Evolutionary conservation across 37 sponge, comb jelly and placozoan genomes (phyloP).

Genomic region (Tethya wilhelma): DNA sequence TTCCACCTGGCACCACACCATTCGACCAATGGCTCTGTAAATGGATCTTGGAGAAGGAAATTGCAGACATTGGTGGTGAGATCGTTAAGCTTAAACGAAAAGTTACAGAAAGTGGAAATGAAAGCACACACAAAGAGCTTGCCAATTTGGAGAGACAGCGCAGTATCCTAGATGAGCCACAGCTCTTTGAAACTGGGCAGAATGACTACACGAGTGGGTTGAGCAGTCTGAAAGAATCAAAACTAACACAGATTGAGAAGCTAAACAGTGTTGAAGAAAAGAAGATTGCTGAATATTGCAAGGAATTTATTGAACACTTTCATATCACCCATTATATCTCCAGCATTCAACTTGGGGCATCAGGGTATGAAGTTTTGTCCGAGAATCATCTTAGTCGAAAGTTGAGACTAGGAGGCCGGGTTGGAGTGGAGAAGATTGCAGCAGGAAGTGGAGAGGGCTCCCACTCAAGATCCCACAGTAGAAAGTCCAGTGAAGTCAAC

Average conservation of each 20-base stretch:
- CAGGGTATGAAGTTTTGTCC: constrained; percentile 41
- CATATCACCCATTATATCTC: constrained; percentile 59
- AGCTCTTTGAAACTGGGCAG: too few relatives aligned
- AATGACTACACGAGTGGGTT: too few relatives aligned
- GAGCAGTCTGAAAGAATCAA: too few relatives aligned
- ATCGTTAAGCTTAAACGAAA: too few relatives aligned
- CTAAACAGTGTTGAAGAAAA: too few relatives aligned
- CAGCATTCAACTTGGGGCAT: constrained; percentile 48
- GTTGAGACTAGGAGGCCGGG: background rate
- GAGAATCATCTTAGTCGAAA: too few relatives aligned
- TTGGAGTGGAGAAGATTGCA: background rate
- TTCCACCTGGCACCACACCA: background rate
- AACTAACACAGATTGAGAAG: too few relatives aligned
- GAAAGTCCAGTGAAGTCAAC: background rate
- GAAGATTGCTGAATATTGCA: background rate
- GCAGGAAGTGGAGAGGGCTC: constrained; percentile 7
- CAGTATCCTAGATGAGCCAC: too few relatives aligned
- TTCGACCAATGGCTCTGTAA: constrained; percentile 17
- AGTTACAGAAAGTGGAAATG: too few relatives aligned
- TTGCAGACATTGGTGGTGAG: too few relatives aligned
- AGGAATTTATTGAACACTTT: constrained; percentile 27
- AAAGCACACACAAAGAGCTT: too few relatives aligned
- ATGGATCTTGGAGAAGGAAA: constrained; percentile 4
- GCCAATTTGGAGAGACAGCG: too few relatives aligned
- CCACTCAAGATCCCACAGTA: background rate